Evolutionary conservation across 2,113 vertebrate species (phyloP), one percentile per base, ranked within the genome.

Genomic region (Asarcornis scutulata): DNA sequence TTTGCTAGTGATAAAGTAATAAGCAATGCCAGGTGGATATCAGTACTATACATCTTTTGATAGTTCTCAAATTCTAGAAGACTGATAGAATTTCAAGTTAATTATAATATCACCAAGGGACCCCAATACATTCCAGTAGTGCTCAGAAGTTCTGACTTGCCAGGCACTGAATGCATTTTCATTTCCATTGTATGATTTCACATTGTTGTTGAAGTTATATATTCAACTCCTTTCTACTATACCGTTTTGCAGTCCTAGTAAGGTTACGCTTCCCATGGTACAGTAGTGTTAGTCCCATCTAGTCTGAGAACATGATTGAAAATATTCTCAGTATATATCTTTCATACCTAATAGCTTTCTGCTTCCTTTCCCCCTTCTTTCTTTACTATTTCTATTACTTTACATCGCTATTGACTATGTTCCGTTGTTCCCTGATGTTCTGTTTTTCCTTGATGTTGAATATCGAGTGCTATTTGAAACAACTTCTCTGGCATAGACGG

Each of bases 361-460:
- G 63, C 80, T 89, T 88, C 73, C 60, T 94, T 89, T 72, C 11
- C 34, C 13, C 8, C 38, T 80, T 88, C 67, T 88, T 89, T 53
- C 94, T 85, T 89, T 62, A 69, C 69, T 88, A 1, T 40, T 38
- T 9, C 38, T 38, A 1, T 40, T 38, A 38, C 38, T 38, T 38
- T 38, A 38, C 69, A 36, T 74, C 46, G 3, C 73, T 94, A 26
- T 69, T 60, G 48, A 53, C 81, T 89, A 26, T 38, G n/a, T 62
- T 84, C 76, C 84, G 74, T 69, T 89, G 22, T 53, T 81, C 64
- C 55, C 69, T 25, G 15, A 63, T 83, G 53, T 83, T 91, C 91
- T 95, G 77, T 42, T 95, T 93, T 93, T 9, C 48, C 92, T 93
- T 86, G 81, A 89, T 82, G 86, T 73, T 88, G 63, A 62, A 29